phyloP scores from a whole-genome alignment of 2,797 vertebrate species.

The Sebastes ruberrimus region DNA sequence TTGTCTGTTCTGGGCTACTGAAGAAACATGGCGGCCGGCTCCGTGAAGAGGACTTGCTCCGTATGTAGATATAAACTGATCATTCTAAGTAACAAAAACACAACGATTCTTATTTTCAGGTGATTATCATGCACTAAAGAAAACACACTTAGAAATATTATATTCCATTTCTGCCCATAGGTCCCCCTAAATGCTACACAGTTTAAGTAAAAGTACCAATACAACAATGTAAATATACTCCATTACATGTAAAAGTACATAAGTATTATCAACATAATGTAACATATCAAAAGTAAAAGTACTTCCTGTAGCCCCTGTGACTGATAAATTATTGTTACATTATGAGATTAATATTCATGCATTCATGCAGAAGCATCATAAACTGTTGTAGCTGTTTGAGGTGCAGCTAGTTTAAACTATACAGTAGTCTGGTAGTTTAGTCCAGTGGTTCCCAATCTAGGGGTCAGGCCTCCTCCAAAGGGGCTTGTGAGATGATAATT shows the following conservation, averaged over 20 bases:
- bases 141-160: no score
- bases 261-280: not conserved
- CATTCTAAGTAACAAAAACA: no score
- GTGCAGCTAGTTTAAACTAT: not conserved
- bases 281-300: not conserved
- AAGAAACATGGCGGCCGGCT: rapidly evolving
- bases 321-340: not conserved
- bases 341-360: not conserved
- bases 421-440: not conserved
- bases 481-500: not conserved
- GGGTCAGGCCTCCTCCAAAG: not conserved
- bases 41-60: rapidly evolving
- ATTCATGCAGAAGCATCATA: not conserved
- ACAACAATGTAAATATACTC: rapidly evolving
- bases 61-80: rapidly evolving
- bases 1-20: no score
- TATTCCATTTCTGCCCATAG: rapidly evolving
- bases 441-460: not conserved
- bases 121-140: no score
- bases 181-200: rapidly evolving
- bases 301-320: not conserved
- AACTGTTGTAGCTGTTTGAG: no score
- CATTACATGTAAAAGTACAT: not conserved
- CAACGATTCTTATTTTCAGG: no score
- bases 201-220: not conserved